These are phyloP conservation scores for Scylla paramamosain DNA, from an alignment of 1,140 invertebrate genomes.

Conservation along the genomic window DNA sequence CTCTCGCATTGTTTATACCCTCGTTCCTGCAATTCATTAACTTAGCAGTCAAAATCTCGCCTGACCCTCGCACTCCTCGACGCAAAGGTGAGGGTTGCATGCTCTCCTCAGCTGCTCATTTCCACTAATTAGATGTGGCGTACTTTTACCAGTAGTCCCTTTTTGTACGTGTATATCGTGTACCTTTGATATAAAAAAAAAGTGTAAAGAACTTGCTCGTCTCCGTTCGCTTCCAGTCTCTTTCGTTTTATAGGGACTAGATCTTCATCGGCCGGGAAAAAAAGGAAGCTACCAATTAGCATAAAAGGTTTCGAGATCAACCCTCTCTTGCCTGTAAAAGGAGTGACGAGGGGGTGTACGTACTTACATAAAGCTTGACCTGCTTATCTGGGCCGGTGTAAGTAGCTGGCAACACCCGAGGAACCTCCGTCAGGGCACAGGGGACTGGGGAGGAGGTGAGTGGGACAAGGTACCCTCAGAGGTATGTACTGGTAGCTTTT, in stretches of 20 bases:
- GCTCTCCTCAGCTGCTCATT: not conserved
- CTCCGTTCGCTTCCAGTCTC: not conserved
- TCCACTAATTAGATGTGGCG: constrained; percentile 61
- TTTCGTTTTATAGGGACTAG: constrained; percentile 33
- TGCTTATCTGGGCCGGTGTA: constrained; percentile 16
- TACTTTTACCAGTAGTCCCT: not conserved
- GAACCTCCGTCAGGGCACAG: not conserved
- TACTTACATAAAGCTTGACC: not conserved
- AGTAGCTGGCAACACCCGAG: not conserved
- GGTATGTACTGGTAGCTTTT: not conserved
- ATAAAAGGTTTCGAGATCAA: constrained; percentile 45
- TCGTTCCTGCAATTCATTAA: no score
- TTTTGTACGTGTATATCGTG: constrained; percentile 35
- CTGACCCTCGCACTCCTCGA: not conserved
- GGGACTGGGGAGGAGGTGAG: not conserved
- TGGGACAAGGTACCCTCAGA: not conserved
- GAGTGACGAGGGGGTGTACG: constrained; percentile 36
- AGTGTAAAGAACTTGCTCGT: constrained; percentile 6
- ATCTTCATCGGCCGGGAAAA: constrained; percentile 41
- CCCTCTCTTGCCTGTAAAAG: constrained; percentile 33
- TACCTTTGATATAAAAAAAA: not conserved
- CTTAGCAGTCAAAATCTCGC: not conserved
- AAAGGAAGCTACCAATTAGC: constrained; percentile 18
- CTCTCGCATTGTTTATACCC: no score
- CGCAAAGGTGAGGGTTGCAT: not conserved